Evolutionary conservation across 1,140 invertebrate species (phyloP).

Genomic region (Bombyx mandarina): DNA sequence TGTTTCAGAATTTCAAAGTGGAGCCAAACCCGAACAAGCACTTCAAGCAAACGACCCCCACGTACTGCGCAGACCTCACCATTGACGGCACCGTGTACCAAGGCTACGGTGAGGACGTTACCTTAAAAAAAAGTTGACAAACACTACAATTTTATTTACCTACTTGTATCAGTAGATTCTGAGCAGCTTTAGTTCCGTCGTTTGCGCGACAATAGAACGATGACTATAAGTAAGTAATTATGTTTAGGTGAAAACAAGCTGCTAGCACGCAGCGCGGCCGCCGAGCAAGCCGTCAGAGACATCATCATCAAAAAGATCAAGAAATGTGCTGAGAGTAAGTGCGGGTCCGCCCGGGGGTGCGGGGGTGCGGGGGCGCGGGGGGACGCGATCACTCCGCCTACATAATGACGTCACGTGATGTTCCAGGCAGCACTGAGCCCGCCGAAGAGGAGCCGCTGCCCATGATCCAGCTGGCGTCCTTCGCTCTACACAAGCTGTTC

Average conservation of each 20-base stretch:
- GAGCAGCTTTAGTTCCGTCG: no score
- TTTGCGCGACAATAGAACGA: no score
- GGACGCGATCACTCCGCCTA: no score
- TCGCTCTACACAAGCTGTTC: conserved; percentile 83
- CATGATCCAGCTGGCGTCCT: conserved; percentile 82
- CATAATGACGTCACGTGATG: no score
- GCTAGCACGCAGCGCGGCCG: conserved; percentile 75
- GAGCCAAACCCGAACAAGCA: conserved; percentile 20
- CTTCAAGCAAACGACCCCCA: conserved; percentile 24
- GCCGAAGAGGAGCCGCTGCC: conserved; percentile 70
- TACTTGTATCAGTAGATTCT: no score
- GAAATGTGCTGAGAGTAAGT: conserved; percentile 36
- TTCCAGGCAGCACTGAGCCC: conserved; percentile 1
- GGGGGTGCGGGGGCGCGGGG: no score
- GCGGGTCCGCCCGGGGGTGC: no score
- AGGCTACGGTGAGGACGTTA: conserved; percentile 39
- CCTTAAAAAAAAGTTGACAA: no score
- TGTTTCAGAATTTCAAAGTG: conserved; percentile 42
- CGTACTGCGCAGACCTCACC: conserved; percentile 50
- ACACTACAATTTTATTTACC: no score
- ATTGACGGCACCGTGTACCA: conserved; percentile 44
- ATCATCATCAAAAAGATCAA: conserved; percentile 79
- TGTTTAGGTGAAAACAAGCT: conserved; percentile 66
- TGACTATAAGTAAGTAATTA: no score
- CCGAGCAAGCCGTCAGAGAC: conserved; percentile 80